Evolutionary conservation across 2,113 vertebrate genomes (phyloP), one percentile per base, ranked within the genome.

Genomic region (Rhegmatorhina hoffmannsi): DNA sequence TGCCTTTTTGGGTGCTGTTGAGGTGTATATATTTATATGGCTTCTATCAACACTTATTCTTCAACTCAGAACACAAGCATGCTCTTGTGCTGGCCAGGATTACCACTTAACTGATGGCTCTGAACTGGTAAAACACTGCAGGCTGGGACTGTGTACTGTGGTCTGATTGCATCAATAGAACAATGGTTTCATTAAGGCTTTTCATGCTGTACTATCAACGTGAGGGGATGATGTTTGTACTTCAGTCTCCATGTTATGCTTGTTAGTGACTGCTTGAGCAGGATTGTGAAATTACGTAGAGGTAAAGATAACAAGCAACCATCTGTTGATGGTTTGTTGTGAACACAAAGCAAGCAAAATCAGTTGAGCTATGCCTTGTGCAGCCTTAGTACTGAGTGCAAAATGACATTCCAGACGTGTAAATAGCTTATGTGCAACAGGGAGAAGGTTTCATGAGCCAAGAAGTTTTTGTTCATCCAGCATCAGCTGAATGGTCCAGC

Each of bases 141-240:
- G 64, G 55, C 73, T 67, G 56, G 5, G n/a, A 31, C 5, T 4
- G 13, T 0, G 0, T 33, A 68, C 72, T 21, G 3, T 2, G 20
- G 9, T n/a, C 73, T 82, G 79, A 77, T 26, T 63, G 56, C 69
- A 72, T 6, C 67, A 63, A 56, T 1, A 95, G 60, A 63, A 38
- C 68, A 67, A 38, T 11, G 33, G 59, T 75, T 91, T 72, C 69
- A 75, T 36, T 49, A 72, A 33, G 55, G 81, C 23, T 77, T 46
- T 26, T 50, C 38, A 23, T 12, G 36, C 38, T 55, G 33, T 66
- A 11, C 50, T 56, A 2, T 17, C 46, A 21, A 4, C n/a, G 7
- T 1, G 56, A 68, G 52, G 36, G 18, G 10, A 25, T 52, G 34
- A 38, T 15, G 55, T 5, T 40, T 21, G 19, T 12, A 7, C 85